These are phyloP conservation scores for Polietes domitor DNA, from an alignment of 2,888 invertebrate genomes.

Conservation along the genomic window DNA sequence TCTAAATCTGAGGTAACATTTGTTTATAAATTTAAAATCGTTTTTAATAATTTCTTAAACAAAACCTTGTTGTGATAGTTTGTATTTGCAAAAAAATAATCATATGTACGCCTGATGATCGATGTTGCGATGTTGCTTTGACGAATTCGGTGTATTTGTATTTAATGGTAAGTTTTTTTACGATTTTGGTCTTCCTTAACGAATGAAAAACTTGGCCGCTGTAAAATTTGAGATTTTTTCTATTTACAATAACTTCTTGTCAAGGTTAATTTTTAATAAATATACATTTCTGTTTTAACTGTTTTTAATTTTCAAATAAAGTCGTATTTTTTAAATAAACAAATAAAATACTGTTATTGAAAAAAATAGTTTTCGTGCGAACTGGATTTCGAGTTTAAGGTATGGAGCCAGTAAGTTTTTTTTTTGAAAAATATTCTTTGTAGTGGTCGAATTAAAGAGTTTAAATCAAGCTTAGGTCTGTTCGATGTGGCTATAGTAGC, in stretches of 20 bases:
- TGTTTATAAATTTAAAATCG: constrained; percentile 42
- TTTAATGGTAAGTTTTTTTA: constrained; percentile 30
- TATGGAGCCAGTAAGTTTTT: no score
- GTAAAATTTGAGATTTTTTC: constrained; percentile 43
- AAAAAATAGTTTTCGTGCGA: no score
- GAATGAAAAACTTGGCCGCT: constrained; percentile 45
- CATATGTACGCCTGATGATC: constrained; percentile 33
- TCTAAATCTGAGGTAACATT: neutral
- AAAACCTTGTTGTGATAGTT: constrained; percentile 65
- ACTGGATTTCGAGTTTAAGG: no score
- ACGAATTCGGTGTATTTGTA: constrained; percentile 45
- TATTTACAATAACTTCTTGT: constrained; percentile 47
- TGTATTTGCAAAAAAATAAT: constrained; percentile 57
- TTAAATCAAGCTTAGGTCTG: no score
- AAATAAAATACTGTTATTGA: neutral
- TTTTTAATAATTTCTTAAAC: constrained; percentile 41
- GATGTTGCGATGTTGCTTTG: constrained; percentile 28
- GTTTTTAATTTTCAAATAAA: constrained; percentile 55
- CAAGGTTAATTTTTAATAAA: constrained; percentile 53
- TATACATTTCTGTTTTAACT: constrained; percentile 50
- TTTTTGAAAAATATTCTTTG: no score
- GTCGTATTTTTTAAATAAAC: constrained; percentile 60
- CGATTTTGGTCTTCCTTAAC: constrained; percentile 59
- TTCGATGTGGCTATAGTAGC: no score
- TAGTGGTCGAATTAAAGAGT: no score